Evolutionary conservation across 2,888 invertebrate species (phyloP).

Genomic region (Andrena chrysosceles): DNA sequence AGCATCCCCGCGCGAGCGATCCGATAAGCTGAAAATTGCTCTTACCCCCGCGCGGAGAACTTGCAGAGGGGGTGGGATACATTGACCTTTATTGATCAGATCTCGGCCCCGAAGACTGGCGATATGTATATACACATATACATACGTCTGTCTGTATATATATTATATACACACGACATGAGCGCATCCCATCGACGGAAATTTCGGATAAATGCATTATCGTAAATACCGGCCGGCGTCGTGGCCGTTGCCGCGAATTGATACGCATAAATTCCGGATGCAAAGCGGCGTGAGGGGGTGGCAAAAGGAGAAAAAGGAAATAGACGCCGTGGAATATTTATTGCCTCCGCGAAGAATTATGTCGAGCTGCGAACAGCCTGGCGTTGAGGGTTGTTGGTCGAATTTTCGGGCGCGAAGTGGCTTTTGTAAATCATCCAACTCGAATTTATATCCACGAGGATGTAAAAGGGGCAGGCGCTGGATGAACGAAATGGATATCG

Average conservation of each 20-base stretch:
- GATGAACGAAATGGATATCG: not conserved
- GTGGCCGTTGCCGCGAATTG: constrained; percentile 34
- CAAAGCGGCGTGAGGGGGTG: not conserved
- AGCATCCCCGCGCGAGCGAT: constrained; percentile 26
- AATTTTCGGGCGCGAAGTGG: not conserved
- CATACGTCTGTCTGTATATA: not conserved
- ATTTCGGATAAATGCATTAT: constrained; percentile 48
- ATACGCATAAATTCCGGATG: constrained; percentile 45
- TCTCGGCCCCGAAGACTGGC: constrained; percentile 37
- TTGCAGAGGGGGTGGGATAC: constrained; percentile 37
- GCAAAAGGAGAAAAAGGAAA: constrained; percentile 30
- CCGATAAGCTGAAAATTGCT: constrained; percentile 59
- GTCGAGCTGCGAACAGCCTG: not conserved
- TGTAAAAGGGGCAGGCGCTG: not conserved
- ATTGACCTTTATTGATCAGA: constrained; percentile 61
- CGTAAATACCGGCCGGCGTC: constrained; percentile 38
- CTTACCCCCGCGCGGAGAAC: constrained; percentile 25
- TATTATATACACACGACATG: not conserved
- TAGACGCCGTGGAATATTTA: constrained; percentile 29
- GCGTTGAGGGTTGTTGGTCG: not conserved
- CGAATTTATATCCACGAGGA: not conserved
- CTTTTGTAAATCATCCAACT: constrained; percentile 18
- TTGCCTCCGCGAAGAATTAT: constrained; percentile 17
- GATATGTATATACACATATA: not conserved
- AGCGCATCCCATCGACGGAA: constrained; percentile 20